Evolutionary conservation across 1,140 invertebrate species (phyloP).

Genomic region (Zaprionus davidi): DNA sequence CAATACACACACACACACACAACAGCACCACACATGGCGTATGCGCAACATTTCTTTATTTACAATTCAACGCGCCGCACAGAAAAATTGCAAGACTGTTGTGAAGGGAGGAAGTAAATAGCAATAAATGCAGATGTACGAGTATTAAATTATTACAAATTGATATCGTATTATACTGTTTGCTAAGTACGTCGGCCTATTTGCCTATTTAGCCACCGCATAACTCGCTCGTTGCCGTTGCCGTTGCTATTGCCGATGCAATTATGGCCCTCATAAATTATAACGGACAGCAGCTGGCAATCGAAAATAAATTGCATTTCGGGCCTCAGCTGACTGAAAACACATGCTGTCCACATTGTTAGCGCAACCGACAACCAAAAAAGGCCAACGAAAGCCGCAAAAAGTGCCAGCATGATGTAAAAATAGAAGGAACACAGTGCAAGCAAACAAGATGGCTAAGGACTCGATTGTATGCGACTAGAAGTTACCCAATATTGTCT

Average conservation of each 20-base stretch:
- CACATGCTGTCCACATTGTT: conserved; percentile 54
- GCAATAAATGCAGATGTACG: conserved; percentile 50
- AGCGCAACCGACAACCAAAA: conserved; percentile 34
- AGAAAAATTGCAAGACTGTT: not conserved
- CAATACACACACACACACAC: not conserved
- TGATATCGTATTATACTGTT: conserved; percentile 25
- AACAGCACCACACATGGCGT: conserved; percentile 6
- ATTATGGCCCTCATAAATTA: conserved; percentile 65
- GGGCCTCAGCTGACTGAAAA: conserved; percentile 46
- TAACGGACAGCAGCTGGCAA: conserved; percentile 67
- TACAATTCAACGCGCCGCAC: conserved; percentile 48
- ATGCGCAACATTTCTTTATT: conserved; percentile 57
- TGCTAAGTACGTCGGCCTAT: conserved; percentile 26
- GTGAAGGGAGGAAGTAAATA: conserved; percentile 16
- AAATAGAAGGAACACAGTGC: conserved; percentile 33
- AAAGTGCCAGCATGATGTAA: conserved; percentile 42
- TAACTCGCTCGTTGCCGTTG: not conserved
- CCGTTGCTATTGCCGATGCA: conserved; percentile 23
- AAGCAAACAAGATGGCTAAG: not conserved
- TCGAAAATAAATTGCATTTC: conserved; percentile 68
- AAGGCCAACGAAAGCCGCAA: conserved; percentile 30
- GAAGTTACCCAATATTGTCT: not conserved
- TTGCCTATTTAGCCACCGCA: conserved; percentile 13
- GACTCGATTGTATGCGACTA: not conserved
- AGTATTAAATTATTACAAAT: conserved; percentile 10